These are phyloP conservation scores for Bradysia coprophila DNA, from an alignment of 1,140 invertebrate genomes.

Conservation along the genomic window DNA sequence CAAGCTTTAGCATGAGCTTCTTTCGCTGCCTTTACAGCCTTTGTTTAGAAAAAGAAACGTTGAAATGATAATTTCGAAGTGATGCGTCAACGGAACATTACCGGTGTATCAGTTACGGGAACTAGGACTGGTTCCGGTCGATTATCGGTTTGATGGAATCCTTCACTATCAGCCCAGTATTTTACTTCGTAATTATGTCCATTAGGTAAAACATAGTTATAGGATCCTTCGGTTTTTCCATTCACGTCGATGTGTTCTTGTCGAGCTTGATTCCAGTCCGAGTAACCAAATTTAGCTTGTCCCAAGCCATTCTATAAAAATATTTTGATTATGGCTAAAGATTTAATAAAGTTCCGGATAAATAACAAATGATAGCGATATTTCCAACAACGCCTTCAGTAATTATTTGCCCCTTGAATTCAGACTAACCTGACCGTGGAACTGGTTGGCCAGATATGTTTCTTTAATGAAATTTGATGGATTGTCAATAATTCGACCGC, in stretches of 20 bases:
- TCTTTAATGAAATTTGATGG: constrained; percentile 42
- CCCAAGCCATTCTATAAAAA: constrained; percentile 28
- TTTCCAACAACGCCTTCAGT: too few species aligned
- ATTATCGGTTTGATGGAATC: constrained; percentile 47
- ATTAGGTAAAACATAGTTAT: constrained; percentile 22
- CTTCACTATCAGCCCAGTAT: constrained; percentile 39
- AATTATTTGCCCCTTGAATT: constrained; percentile 8
- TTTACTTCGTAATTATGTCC: constrained; percentile 26
- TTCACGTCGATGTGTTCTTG: constrained; percentile 23
- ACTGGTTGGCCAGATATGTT: constrained; percentile 41
- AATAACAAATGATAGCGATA: neutral
- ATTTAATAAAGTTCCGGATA: neutral
- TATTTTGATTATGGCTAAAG: neutral
- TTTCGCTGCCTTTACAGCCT: neutral
- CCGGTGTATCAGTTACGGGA: constrained; percentile 35
- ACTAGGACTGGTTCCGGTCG: constrained; percentile 33
- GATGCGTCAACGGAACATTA: constrained; percentile 14
- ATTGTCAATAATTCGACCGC: constrained; percentile 35
- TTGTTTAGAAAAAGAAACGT: too few species aligned
- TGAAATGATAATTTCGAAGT: too few species aligned
- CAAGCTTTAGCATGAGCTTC: constrained; percentile 8
- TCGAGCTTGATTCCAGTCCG: constrained; percentile 40
- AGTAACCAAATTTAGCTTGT: constrained; percentile 40
- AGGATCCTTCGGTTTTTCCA: constrained; percentile 18
- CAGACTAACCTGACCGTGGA: constrained; percentile 31